phyloP scores from a whole-genome alignment of 2,113 vertebrate species.

The Sula dactylatra region DNA sequence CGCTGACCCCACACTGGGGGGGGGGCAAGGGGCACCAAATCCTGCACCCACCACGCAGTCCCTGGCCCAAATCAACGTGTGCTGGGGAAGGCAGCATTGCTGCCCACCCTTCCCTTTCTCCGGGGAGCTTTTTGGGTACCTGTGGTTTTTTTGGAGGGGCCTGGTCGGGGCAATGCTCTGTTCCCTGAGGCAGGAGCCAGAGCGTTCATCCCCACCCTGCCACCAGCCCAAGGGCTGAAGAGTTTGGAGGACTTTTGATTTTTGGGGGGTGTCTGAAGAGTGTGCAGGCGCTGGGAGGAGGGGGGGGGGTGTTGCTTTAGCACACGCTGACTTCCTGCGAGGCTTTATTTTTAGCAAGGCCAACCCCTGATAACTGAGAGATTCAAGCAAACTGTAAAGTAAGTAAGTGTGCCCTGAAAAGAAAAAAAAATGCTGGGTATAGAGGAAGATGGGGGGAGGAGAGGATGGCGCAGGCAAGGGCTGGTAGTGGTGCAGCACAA shows the following conservation, averaged over 20 bases:
- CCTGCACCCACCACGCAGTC: fast-evolving
- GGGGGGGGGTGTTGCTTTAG: neutral
- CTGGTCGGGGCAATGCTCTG: neutral
- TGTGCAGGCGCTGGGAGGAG: neutral
- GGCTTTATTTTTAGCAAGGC: constrained; percentile 37
- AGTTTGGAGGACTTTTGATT: neutral
- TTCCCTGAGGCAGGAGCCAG: neutral
- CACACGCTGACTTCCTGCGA: neutral
- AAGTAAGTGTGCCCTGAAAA: neutral
- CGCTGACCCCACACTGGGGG: fast-evolving
- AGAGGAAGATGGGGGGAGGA: neutral
- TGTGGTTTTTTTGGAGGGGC: no score
- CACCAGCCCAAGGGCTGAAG: neutral
- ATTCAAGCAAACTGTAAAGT: neutral
- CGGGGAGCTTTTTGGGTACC: neutral
- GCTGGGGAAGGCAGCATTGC: neutral
- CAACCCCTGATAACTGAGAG: neutral
- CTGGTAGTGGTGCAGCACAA: neutral
- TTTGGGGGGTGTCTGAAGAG: neutral
- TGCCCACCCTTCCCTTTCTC: neutral
- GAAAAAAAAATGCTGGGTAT: neutral
- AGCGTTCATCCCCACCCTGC: no score
- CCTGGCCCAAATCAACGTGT: fast-evolving
- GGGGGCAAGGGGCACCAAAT: neutral
- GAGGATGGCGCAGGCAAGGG: neutral